These are phyloP conservation scores for Andricus curvator DNA, from an alignment of 2,888 invertebrate species.

Conservation along the genomic window DNA sequence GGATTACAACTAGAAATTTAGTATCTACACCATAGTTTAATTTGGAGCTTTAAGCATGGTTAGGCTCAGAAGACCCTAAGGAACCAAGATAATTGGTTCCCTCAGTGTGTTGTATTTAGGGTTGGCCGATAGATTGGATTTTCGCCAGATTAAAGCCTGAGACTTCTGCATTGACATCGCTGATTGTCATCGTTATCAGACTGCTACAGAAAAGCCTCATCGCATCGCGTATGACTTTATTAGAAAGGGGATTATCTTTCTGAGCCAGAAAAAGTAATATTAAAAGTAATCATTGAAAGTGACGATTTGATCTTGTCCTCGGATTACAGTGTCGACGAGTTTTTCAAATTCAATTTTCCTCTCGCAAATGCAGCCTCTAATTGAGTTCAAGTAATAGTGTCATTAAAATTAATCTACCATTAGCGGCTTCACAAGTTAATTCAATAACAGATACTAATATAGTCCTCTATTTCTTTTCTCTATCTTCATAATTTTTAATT, in stretches of 20 bases:
- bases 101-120: slow-evolving; percentile 30
- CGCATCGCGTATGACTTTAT: slow-evolving; percentile 18
- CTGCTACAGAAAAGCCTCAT: not conserved
- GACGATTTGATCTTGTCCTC: not conserved
- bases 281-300: slow-evolving; percentile 23
- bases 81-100: slow-evolving; percentile 38
- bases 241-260: slow-evolving; percentile 23
- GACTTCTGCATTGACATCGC: slow-evolving; percentile 19
- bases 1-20: slow-evolving; percentile 26
- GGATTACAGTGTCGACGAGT: slow-evolving; percentile 9
- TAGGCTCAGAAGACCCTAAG: slow-evolving; percentile 33
- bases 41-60: slow-evolving; percentile 12
- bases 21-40: slow-evolving; percentile 27
- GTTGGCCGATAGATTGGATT: slow-evolving; percentile 29
- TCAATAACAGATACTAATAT: not conserved
- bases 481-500: too few species aligned
- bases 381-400: not conserved
- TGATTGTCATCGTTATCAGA: slow-evolving; percentile 32
- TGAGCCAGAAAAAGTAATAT: slow-evolving; percentile 1
- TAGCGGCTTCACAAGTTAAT: not conserved
- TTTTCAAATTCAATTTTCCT: slow-evolving; percentile 22
- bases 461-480: too few species aligned
- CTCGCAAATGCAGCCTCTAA: not conserved
- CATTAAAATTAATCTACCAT: not conserved
- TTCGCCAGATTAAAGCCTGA: slow-evolving; percentile 27